Base-by-base conservation (phyloP, 2,113 vertebrate genomes). In the Odontophorus gujanensis region DNA sequence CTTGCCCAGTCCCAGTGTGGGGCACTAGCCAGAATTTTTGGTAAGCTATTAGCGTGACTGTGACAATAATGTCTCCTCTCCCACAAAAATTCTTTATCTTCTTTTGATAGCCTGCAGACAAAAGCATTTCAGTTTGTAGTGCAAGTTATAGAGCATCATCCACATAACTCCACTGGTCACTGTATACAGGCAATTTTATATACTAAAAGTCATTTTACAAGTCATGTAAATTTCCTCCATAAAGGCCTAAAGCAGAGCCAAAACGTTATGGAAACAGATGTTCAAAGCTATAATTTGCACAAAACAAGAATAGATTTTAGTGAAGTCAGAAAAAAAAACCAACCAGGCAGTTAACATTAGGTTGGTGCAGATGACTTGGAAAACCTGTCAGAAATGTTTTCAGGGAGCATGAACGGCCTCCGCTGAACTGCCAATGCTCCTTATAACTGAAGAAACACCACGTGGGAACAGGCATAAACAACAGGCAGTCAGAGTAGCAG, bases 1-100 rank as follows among this genome's bases (percentile, higher is more conserved):
- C 97, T 99, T 96, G 97, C 97, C 98, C 98, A 99, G 95, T 99
- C 98, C 99, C 99, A 99, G 94, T 98, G 98, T 95, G 99, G 98
- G 11, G 97, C 98, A 91, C 99, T 99, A 90, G 98, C 98, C 96
- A 99, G 72, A 86, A 99, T 95, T 97, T 99, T 99, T 66, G 99
- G 99, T 93, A 99, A 98, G 96, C 98, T 98, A 94, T 97, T 97
- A 77, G 97, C 94, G 86, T 98, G 96, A 84, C 94, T 96, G 58
- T 97, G 77, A 94, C 99, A 99, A 92, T 99, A 98, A 83, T 98
- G 97, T 73, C 98, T 97, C 71, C 98, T 99, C 85, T 99, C 98
- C 99, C 99, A 99, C 34, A 99, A 93, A 87, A 99, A 98, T 76
- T 98, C 97, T 95, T 98, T 98, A 77, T 99, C 99, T 43, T 98